Evolutionary conservation across 1,140 invertebrate species (phyloP).

Genomic region (Drosophila sproati): DNA sequence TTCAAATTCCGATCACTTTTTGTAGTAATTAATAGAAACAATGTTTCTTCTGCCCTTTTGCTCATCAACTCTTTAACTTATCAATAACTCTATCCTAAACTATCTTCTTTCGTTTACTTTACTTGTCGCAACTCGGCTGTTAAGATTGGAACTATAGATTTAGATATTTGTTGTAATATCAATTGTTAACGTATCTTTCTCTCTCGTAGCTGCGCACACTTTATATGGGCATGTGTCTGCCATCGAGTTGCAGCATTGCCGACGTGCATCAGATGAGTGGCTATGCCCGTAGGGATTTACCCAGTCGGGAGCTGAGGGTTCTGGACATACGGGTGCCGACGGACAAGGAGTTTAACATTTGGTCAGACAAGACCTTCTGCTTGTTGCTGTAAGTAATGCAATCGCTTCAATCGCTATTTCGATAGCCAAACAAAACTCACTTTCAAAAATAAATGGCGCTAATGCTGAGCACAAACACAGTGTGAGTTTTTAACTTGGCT

Average conservation of each 20-base stretch:
- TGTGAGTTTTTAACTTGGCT: slow-evolving; percentile 6
- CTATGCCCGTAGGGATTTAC: slow-evolving; percentile 85
- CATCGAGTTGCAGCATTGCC: slow-evolving; percentile 87
- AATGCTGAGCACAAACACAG: slow-evolving; percentile 40
- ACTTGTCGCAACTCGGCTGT: neutral
- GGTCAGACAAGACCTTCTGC: slow-evolving; percentile 89
- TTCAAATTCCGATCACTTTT: no score
- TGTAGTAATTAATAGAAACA: no score
- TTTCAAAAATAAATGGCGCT: slow-evolving; percentile 44
- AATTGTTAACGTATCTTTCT: neutral
- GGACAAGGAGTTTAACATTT: slow-evolving; percentile 88
- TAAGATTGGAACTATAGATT: no score
- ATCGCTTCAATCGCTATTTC: slow-evolving; percentile 25
- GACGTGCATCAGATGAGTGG: slow-evolving; percentile 87
- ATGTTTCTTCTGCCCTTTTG: no score
- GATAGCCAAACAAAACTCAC: slow-evolving; percentile 32
- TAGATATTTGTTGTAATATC: no score
- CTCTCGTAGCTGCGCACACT: slow-evolving; percentile 86
- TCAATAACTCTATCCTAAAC: no score
- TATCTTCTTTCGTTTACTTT: neutral
- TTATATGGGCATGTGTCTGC: slow-evolving; percentile 90
- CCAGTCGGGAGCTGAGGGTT: slow-evolving; percentile 85
- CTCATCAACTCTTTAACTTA: no score
- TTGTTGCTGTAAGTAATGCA: slow-evolving; percentile 87
- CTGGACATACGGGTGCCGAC: slow-evolving; percentile 88